Evolutionary conservation across 2,113 vertebrate species (phyloP), one percentile per base, ranked within the genome.

Genomic region (Holacanthus passer): DNA sequence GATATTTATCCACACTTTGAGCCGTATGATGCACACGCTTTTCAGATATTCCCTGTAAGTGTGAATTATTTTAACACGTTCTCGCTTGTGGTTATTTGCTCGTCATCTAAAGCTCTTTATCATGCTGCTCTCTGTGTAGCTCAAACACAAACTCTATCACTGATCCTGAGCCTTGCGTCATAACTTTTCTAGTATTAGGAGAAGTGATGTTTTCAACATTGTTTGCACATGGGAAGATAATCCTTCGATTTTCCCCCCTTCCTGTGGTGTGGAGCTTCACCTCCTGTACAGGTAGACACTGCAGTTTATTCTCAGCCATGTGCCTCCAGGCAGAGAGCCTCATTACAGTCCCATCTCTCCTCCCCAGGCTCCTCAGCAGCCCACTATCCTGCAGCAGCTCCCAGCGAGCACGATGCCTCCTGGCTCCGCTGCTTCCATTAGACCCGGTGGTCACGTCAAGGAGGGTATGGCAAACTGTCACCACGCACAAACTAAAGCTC

Each of bases 401-500:
- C 87, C 92, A 1, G 88, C 77, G 27, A 74, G 80, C 1, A 22
- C 56, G 41, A 81, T 86, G 68, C 86, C 89, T 73, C 73, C 73
- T 53, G 75, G 69, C 86, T 69, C 63, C 19, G 48, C 43, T 73
- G 50, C 87, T 14, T 16, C 91, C 1, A 7, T 89, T 31, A 70
- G 90, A 79, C 70, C 86, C n/a, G 80, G 73, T 27, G 89, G 81
- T 29, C 89, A 86, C 0, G n/a, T 91, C 81, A 93, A 86, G 80
- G 91, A 92, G 88, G 93, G 94, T 93, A 87, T 13, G 89, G 88
- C 87, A 75, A 2, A 67, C 85, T 93, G 93, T 92, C 93, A 92
- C 70, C 37, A 6, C 66, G 29, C 81, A 77, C 81, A 66, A 75
- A 86, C 76, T 52, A 63, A 77, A 79, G 29, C 79, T 89, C 76